Percentiles rank a stretch among this genome's conserved stretches.
phyloP scores from a whole-genome alignment of 2,113 vertebrate genomes.

The Enhydra lutris region DNA sequence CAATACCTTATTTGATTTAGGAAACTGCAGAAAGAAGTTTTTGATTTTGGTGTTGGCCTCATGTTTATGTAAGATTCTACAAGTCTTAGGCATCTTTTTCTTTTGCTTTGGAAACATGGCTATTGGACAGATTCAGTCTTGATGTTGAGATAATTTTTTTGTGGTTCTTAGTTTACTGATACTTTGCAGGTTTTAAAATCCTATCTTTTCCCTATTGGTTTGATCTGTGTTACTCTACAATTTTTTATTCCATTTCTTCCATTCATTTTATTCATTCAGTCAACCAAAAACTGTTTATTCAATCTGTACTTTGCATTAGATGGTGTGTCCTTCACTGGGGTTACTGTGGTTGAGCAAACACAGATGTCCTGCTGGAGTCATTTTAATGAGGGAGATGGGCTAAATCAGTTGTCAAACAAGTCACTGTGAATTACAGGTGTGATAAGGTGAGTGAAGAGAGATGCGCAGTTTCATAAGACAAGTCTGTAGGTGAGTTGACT shows the following conservation, averaged over 20 bases:
- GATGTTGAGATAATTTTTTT: not conserved
- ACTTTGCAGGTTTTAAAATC: not conserved
- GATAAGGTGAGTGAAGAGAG: not conserved
- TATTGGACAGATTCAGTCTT: not conserved
- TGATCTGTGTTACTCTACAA: not conserved
- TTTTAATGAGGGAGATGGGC: not conserved
- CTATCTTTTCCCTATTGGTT: not conserved
- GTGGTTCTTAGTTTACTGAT: constrained; percentile 7
- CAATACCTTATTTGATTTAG: not conserved
- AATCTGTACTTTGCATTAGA: not conserved
- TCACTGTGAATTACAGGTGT: not conserved
- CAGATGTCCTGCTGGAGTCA: not conserved
- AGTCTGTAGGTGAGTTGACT: not conserved
- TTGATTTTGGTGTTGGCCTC: not conserved
- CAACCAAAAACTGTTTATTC: not conserved
- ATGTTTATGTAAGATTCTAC: not conserved
- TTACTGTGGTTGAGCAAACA: not conserved
- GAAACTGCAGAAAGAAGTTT: not conserved
- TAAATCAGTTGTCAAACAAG: not conserved
- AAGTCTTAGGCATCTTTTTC: not conserved
- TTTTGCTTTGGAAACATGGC: not conserved
- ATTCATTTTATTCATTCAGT: not conserved
- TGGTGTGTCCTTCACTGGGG: not conserved
- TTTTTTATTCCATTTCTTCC: not conserved
- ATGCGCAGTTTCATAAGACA: not conserved